Percentiles rank a stretch among this genome's conserved stretches.
phyloP scores from a whole-genome alignment of 2,113 vertebrate genomes.

The Perca flavescens region DNA sequence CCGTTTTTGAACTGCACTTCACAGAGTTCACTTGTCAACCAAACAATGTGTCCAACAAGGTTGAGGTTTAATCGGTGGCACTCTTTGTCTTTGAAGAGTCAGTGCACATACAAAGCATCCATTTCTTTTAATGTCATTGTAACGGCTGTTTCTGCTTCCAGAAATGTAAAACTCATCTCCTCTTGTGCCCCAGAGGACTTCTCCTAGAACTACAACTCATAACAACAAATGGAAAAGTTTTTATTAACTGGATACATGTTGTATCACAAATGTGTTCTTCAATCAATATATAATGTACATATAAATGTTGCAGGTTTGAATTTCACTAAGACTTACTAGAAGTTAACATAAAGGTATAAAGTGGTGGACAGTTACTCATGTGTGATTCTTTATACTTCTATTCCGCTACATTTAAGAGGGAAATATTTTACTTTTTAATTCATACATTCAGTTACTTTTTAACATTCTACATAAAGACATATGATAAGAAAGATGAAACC shows the following conservation, averaged over 20 bases:
- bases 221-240: neutral
- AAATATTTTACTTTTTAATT: neutral
- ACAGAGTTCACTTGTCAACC: conserved; percentile 11
- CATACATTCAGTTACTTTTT: neutral
- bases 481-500: neutral
- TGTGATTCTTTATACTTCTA: neutral
- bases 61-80: neutral
- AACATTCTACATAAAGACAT: neutral
- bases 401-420: neutral
- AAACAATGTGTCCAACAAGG: neutral
- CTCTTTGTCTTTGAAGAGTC: neutral
- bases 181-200: neutral
- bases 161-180: neutral
- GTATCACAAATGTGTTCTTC: neutral
- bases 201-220: neutral
- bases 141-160: too few relatives aligned
- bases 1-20: neutral
- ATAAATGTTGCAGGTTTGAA: neutral
- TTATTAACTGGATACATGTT: neutral
- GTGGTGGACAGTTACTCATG: neutral
- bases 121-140: neutral
- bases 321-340: neutral
- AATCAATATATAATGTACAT: neutral
- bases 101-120: neutral
- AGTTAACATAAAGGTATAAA: neutral